phyloP scores from a whole-genome alignment of 2,888 invertebrate genomes.

The Hipparchia semele region DNA sequence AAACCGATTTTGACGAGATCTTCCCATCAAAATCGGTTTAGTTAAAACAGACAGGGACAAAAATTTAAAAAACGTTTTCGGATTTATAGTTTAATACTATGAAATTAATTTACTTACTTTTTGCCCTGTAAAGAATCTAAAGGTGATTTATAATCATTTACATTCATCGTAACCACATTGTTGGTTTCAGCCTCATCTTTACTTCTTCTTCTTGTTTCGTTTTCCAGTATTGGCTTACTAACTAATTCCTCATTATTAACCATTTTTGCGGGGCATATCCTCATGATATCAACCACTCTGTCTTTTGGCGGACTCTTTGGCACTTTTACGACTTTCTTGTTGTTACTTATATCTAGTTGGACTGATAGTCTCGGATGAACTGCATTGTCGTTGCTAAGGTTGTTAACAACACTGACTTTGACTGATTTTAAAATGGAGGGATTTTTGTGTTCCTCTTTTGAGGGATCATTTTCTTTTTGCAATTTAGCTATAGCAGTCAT shows the following conservation, averaged over 20 bases:
- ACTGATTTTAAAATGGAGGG: constrained; percentile 52
- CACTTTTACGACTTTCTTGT: constrained; percentile 62
- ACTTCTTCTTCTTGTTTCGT: constrained; percentile 26
- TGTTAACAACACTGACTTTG: constrained; percentile 61
- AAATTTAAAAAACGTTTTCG: too few relatives aligned
- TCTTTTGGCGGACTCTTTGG: constrained; percentile 48
- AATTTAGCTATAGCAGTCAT: constrained; percentile 48
- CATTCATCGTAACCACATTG: constrained; percentile 27
- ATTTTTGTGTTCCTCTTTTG: constrained; percentile 57
- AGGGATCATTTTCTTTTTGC: constrained; percentile 73
- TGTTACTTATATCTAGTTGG: constrained; percentile 59
- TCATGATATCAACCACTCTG: constrained; percentile 43
- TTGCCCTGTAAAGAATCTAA: constrained; percentile 60
- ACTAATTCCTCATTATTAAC: constrained; percentile 23
- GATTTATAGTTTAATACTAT: too few relatives aligned
- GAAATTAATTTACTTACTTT: constrained; percentile 37
- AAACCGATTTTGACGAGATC: too few relatives aligned
- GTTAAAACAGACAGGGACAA: too few relatives aligned
- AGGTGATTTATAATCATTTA: constrained; percentile 71
- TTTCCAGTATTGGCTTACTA: constrained; percentile 34
- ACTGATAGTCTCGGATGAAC: constrained; percentile 55
- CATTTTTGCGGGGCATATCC: constrained; percentile 34
- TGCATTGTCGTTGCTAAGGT: constrained; percentile 50
- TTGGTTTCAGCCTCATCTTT: constrained; percentile 31
- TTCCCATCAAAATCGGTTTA: too few relatives aligned